A percentile compares a stretch with the other conserved stretches of the same genome.
These are phyloP conservation scores for Troides aeacus DNA, from an alignment of 2,888 invertebrate species.

Conservation along the genomic window DNA sequence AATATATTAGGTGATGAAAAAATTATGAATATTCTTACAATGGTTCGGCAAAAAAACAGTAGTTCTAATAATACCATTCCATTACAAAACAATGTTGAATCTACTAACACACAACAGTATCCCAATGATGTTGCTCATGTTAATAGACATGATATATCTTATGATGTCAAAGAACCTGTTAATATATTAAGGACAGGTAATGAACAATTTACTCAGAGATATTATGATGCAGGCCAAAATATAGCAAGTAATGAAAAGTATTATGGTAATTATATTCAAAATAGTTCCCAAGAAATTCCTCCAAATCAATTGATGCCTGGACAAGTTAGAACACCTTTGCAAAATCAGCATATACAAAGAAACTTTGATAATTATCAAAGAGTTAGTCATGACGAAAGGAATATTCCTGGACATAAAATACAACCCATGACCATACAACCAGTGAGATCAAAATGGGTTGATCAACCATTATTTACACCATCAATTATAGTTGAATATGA, in stretches of 20 bases:
- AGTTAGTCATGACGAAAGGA: slow-evolving; percentile 35
- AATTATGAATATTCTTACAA: slow-evolving; percentile 81
- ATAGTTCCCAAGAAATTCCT: slow-evolving; percentile 35
- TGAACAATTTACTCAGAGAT: slow-evolving; percentile 25
- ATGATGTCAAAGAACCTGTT: slow-evolving; percentile 14
- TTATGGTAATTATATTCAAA: slow-evolving; percentile 47
- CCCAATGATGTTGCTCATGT: slow-evolving; percentile 42
- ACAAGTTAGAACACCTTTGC: slow-evolving; percentile 39
- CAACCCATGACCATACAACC: slow-evolving; percentile 31
- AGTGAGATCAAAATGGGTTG: slow-evolving; percentile 53
- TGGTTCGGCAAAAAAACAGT: slow-evolving; percentile 49
- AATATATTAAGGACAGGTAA: slow-evolving; percentile 33
- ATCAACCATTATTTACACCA: slow-evolving; percentile 76
- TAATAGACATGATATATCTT: slow-evolving; percentile 45
- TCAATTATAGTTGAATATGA: slow-evolving; percentile 85
- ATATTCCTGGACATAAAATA: slow-evolving; percentile 24
- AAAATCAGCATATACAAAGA: slow-evolving; percentile 39
- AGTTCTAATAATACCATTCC: slow-evolving; percentile 1
- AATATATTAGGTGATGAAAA: slow-evolving; percentile 82
- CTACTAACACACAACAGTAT: slow-evolving; percentile 2
- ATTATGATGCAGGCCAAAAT: slow-evolving; percentile 36
- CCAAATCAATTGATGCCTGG: slow-evolving; percentile 37
- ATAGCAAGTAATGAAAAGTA: slow-evolving; percentile 43
- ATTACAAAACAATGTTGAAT: slow-evolving; percentile 6
- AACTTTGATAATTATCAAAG: slow-evolving; percentile 40